phyloP scores from a whole-genome alignment of 2,113 vertebrate species.

The Tyrannus savana region DNA sequence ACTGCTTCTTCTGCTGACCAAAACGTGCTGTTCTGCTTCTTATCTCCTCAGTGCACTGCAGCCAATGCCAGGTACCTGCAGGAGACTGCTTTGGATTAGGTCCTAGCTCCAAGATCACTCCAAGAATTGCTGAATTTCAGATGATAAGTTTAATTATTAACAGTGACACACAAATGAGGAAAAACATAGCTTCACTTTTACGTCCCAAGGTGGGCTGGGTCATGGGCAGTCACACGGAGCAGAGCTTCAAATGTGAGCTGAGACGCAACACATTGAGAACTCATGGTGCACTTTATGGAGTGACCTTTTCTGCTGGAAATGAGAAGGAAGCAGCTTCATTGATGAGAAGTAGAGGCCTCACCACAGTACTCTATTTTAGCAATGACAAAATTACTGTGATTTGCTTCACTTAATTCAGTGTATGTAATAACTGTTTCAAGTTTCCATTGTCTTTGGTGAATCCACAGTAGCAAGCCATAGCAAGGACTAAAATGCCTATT shows the following conservation, averaged over 20 bases:
- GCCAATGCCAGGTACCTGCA: neutral
- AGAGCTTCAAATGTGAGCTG: neutral
- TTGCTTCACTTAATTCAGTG: neutral
- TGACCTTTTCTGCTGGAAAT: neutral
- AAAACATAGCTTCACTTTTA: neutral
- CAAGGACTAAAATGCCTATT: neutral
- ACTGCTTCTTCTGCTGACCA: neutral
- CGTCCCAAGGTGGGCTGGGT: neutral
- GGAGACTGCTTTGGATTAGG: neutral
- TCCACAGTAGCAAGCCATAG: constrained; percentile 46
- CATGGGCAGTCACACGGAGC: neutral
- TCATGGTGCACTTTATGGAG: neutral
- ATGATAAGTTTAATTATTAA: neutral
- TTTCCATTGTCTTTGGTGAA: neutral
- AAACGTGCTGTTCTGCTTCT: neutral
- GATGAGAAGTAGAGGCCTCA: neutral
- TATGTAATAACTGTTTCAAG: neutral
- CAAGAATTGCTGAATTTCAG: neutral
- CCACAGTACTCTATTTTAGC: neutral
- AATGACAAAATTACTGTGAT: constrained; percentile 24
- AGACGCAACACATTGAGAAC: neutral
- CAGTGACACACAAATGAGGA: neutral
- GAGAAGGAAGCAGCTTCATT: neutral
- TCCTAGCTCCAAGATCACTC: neutral
- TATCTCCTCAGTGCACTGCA: neutral